phyloP scores from a whole-genome alignment of 37 sponge, comb jelly and placozoan species.

The Cliona cf. orientalis region DNA sequence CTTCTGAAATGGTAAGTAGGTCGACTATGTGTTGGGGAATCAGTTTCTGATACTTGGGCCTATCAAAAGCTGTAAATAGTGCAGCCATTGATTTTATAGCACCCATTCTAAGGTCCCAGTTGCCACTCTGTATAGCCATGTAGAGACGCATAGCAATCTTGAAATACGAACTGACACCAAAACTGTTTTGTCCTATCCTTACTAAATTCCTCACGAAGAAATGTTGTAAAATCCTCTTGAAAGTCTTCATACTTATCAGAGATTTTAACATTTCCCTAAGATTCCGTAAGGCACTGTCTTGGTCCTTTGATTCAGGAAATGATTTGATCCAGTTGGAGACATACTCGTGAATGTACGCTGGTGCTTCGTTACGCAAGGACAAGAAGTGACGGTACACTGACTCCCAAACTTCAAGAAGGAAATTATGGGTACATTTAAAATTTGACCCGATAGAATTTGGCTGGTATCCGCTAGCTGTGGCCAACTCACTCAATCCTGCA shows the following conservation, averaged over 20 bases:
- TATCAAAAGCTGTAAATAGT: conserved; percentile 50
- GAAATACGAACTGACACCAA: conserved; percentile 26
- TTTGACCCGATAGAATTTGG: not conserved
- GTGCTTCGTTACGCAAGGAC: not conserved
- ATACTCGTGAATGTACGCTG: not conserved
- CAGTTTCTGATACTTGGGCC: conserved; percentile 6
- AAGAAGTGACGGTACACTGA: conserved; percentile 17
- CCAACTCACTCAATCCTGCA: conserved; percentile 34
- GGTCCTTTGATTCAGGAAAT: conserved; percentile 2
- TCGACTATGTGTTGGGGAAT: conserved; percentile 17
- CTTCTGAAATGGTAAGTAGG: conserved; percentile 1
- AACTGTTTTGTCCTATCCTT: conserved; percentile 13
- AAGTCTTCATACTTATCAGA: not conserved
- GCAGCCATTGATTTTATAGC: conserved; percentile 30
- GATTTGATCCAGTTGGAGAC: not conserved
- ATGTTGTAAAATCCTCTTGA: not conserved
- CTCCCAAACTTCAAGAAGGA: conserved; percentile 33
- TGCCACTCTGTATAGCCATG: conserved; percentile 27
- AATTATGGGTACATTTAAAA: conserved; percentile 22
- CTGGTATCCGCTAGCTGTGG: conserved; percentile 27
- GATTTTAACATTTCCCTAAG: conserved; percentile 1
- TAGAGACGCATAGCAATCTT: conserved; percentile 23
- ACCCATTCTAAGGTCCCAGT: conserved; percentile 41
- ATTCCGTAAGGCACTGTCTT: not conserved
- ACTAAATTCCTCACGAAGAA: not conserved